These are phyloP conservation scores for Orbicella faveolata DNA, from an alignment of 64 coral and sea anemone species.

Conservation along the genomic window DNA sequence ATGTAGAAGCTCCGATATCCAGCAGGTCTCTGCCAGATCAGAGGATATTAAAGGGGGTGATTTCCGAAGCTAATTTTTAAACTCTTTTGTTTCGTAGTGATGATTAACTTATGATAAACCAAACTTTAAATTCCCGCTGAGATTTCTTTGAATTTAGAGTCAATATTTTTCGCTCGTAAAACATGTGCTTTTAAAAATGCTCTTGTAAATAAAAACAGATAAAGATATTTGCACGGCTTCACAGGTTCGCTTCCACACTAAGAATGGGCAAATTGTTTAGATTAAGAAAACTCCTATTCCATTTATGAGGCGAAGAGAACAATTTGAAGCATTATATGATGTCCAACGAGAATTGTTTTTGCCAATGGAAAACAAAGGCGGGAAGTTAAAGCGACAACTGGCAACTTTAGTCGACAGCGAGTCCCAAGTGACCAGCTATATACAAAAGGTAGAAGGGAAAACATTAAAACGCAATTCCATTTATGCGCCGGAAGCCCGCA, in stretches of 20 bases:
- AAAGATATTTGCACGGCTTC: not conserved
- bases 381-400: constrained; percentile 42
- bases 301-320: not conserved
- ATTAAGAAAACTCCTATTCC: constrained; percentile 5
- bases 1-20: constrained; percentile 3
- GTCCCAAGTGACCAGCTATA: constrained; percentile 3
- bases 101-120: constrained; percentile 40
- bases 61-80: constrained; percentile 35
- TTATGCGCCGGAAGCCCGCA: constrained; percentile 27
- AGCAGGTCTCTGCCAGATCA: constrained; percentile 2
- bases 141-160: constrained; percentile 40
- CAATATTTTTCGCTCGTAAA: constrained; percentile 29
- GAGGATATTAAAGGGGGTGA: constrained; percentile 47
- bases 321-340: not conserved
- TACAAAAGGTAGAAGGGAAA: constrained; percentile 25
- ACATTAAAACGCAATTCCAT: constrained; percentile 46
- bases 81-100: constrained; percentile 28
- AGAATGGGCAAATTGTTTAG: not conserved
- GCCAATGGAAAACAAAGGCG: constrained; percentile 2
- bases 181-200: constrained; percentile 45
- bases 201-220: too few species aligned
- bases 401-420: constrained; percentile 29
- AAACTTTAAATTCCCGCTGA: constrained; percentile 25
- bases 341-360: not conserved
- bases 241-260: not conserved